Base-by-base conservation (phyloP, 1,140 invertebrate genomes). In the Brachionus plicatilis region DNA sequence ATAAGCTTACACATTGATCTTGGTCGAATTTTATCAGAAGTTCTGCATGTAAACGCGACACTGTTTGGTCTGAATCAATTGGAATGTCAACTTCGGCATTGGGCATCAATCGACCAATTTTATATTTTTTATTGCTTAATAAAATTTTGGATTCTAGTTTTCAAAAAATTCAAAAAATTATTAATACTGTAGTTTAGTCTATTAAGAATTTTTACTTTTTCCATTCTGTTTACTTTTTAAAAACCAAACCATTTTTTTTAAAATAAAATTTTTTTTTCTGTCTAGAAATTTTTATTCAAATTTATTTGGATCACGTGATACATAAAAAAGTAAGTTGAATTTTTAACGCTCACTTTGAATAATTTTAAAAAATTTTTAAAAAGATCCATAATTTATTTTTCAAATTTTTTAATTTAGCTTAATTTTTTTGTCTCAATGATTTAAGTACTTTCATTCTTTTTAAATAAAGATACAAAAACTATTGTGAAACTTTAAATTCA, bases 51-150 rank as follows among this genome's bases (percentile, higher is more conserved):
- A 82, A 14, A 12, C 79, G 79, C 3, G 79, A 82, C 1, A 82
- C 65, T 60, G 79, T 82, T 60, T 68, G 79, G 33, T 82, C 79
- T 11, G 79, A 45, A 60, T 82, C 79, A 45, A 82, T 76, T 33
- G 43, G 43, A 11, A 76, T 76, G 11, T 76, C 72, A 9, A 76
- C 33, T 27, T 76, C 72, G 2, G 9, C 14, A 14, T 24, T 20
- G 27, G n/a, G 43, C 43, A 76, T 76, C 20, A 50, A 50, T 27
- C 72, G 43, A 24, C 72, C 72, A 50, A 76, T 76, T 76, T 76
- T 76, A n/a, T 76, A 76, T 27, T 76, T 76, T 76, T 76, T 76
- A 76, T 76, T 76, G 1, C 17, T 24, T 11, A 76, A 17, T 27
- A 76, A 50, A 27, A 76, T 37, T 29, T 50, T 76, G 9, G 72